Percentiles rank a stretch among this genome's conserved stretches.
Conservation (phyloP, 2,797 vertebrate genomes). For the Sciurus carolinensis region DNA sequence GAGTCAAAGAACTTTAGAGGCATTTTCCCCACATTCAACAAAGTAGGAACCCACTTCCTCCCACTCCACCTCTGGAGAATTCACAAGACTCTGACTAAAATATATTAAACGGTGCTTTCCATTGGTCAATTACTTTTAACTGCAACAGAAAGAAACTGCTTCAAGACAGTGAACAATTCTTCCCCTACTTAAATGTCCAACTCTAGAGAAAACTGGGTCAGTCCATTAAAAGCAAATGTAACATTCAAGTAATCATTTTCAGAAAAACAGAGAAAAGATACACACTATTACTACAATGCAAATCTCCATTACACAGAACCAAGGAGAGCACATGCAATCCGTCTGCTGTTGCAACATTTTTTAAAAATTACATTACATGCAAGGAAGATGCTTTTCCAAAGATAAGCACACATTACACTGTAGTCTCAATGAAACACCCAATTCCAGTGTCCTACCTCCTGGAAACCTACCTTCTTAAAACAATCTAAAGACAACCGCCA, state of each 20-base stretch:
- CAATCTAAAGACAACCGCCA: neutral
- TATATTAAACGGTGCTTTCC: conserved; percentile 34
- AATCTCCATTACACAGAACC: conserved; percentile 30
- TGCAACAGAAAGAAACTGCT: conserved; percentile 36
- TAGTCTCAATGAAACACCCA: neutral
- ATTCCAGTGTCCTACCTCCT: neutral
- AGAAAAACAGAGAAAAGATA: conserved; percentile 33
- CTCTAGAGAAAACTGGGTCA: conserved; percentile 35
- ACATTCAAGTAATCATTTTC: conserved; percentile 53
- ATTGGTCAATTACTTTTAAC: conserved; percentile 25
- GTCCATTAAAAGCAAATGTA: conserved; percentile 37
- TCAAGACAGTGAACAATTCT: conserved; percentile 64
- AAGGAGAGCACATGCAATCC: conserved; percentile 11
- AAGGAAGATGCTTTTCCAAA: conserved; percentile 37
- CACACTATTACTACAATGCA: conserved; percentile 54
- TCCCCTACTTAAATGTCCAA: conserved; percentile 58
- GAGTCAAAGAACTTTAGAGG: conserved; percentile 62
- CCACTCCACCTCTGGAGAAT: conserved; percentile 36
- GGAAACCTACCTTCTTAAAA: neutral
- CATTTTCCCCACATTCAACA: conserved; percentile 59
- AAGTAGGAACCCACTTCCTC: conserved; percentile 38
- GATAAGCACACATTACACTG: neutral
- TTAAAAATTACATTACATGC: neutral
- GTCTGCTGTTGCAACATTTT: conserved; percentile 17
- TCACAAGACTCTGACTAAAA: conserved; percentile 49